Base-by-base conservation (phyloP, 2,888 invertebrate species). In the Heteromurus nitidus region DNA sequence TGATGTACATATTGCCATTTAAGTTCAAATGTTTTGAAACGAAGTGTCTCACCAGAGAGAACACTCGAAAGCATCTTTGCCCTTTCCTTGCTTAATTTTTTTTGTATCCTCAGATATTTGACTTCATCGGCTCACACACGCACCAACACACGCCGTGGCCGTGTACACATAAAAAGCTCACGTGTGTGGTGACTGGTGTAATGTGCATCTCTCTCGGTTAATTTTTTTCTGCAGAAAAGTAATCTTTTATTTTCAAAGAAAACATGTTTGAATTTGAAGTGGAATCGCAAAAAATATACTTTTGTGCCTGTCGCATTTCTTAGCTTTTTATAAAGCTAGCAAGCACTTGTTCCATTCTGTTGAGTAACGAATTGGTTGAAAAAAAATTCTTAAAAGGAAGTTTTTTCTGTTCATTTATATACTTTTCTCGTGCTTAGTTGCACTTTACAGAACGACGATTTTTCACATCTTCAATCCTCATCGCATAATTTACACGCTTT, bases 401-500 rank as follows among this genome's bases (percentile, higher is more conserved):
- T 31, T 20, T 73, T 50, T 24, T 64, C 36, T 72, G 20, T 36
- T 55, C 24, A 26, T 60, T 47, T 30, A 30, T 16, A 22, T 28
- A 13, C 58, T 3, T 62, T 69, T 26, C 30, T 65, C 42, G 47
- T 30, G 62, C 60, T n/a, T 65, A 16, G 44, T 26, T 69, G 31
- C 60, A 77, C 77, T 77, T 60, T 50, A 69, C 77, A 26, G 62
- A 62, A 50, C 68, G 62, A 74, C 62, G 20, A 68, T 76, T 76
- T 50, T 77, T 69, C 50, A 50, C 65, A 55, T 69, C 60, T 50
- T 77, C 62, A 62, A 69, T 62, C 69, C 30, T 44, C 62, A 77
- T 69, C 69, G 69, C 47, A 68, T 77, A 69, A 69, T 77, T 77
- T 77, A 77, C 77, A 76, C 67, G 64, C 47, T 62, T 50, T 11